Percentiles rank a stretch among this genome's conserved stretches.
These are phyloP conservation scores for Muscicapa adusta DNA, from an alignment of 2,113 vertebrate species.

Conservation along the genomic window DNA sequence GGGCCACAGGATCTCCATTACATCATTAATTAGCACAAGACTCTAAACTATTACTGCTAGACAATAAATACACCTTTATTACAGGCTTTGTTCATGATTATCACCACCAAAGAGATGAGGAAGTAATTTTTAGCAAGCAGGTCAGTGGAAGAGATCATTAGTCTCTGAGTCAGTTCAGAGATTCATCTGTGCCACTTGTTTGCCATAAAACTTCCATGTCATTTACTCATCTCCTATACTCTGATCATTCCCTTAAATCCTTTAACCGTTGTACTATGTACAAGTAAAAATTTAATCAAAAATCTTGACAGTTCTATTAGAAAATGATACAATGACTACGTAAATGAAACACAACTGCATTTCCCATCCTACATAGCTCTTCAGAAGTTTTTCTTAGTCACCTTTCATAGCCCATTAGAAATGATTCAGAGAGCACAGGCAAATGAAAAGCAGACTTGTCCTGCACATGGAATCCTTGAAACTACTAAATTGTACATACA, in stretches of 20 bases:
- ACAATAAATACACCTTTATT: neutral
- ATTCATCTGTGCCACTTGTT: neutral
- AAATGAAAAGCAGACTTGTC: neutral
- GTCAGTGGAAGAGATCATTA: neutral
- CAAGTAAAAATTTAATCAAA: neutral
- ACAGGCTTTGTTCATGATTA: fast-evolving
- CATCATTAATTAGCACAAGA: neutral
- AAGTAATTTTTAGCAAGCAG: neutral
- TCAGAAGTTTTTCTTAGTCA: neutral
- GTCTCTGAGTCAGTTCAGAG: neutral
- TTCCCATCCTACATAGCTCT: neutral
- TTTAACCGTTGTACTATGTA: fast-evolving
- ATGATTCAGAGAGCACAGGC: neutral
- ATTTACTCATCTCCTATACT: neutral
- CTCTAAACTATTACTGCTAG: neutral
- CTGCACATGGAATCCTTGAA: neutral
- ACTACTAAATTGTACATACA: neutral
- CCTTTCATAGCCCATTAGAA: neutral
- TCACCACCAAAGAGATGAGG: neutral
- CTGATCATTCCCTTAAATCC: neutral
- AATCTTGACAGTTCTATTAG: neutral
- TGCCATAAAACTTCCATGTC: neutral
- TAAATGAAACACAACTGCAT: neutral
- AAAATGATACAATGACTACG: neutral
- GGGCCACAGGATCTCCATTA: neutral